Evolutionary conservation across 2,113 vertebrate genomes (phyloP).

Genomic region (Zosterops borbonicus): DNA sequence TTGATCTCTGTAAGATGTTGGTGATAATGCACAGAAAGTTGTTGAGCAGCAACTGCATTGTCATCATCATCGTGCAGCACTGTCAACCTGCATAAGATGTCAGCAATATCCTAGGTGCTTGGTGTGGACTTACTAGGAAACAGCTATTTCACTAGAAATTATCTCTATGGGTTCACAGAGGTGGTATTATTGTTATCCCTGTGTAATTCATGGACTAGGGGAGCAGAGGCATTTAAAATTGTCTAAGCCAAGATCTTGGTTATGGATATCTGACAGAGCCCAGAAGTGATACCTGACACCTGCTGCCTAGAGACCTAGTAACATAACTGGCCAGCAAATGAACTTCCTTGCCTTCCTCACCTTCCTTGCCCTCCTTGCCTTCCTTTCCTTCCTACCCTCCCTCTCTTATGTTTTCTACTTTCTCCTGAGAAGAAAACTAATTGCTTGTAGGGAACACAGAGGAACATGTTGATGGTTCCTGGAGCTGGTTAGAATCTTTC

Average conservation of each 20-base stretch:
- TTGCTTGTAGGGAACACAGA: not conserved
- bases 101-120: not conserved
- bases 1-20: not conserved
- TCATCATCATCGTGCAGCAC: not conserved
- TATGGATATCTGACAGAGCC: not conserved
- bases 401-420: not conserved
- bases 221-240: not conserved
- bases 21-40: rapidly evolving
- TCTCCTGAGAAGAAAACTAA: not conserved
- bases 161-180: not conserved
- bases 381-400: not conserved
- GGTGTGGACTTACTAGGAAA: not conserved
- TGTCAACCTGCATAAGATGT: not conserved
- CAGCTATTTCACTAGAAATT: not conserved
- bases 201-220: not conserved
- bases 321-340: not conserved
- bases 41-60: not conserved
- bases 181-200: not conserved
- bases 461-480: not conserved
- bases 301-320: not conserved
- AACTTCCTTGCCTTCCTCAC: no score
- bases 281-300: not conserved
- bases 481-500: not conserved
- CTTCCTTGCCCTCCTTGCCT: no score
- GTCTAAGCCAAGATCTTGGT: not conserved